Percentiles rank a stretch among this genome's conserved stretches.
These are phyloP conservation scores for Xestia c-nigrum DNA, from an alignment of 2,888 invertebrate species.

Conservation along the genomic window DNA sequence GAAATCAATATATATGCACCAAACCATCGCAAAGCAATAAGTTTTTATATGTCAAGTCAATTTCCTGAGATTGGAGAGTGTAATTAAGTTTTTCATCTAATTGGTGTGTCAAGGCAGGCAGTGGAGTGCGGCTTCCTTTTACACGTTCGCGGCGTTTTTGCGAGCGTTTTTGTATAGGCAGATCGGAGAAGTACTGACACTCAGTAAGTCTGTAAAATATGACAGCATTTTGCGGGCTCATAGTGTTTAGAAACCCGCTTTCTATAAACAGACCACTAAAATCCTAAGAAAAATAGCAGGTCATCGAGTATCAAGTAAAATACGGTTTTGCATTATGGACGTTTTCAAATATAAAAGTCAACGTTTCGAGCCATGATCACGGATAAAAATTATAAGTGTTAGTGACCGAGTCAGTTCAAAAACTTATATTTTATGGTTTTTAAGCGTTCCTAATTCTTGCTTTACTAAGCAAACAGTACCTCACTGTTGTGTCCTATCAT, in stretches of 20 bases:
- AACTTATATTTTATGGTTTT: background rate
- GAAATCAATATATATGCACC: conserved; percentile 39
- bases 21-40: conserved; percentile 50
- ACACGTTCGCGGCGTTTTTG: conserved; percentile 74
- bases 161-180: conserved; percentile 57
- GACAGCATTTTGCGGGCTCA: background rate
- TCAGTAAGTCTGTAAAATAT: conserved; percentile 31
- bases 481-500: background rate
- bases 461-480: background rate
- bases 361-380: no score
- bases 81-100: conserved; percentile 88
- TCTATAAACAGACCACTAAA: no score
- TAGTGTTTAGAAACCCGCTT: background rate
- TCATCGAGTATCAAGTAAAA: background rate
- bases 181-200: conserved; percentile 29
- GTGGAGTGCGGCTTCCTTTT: conserved; percentile 85
- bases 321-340: background rate
- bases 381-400: background rate
- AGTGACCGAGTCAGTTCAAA: background rate
- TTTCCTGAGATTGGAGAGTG: conserved; percentile 84
- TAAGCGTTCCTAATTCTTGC: background rate
- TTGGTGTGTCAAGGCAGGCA: conserved; percentile 86
- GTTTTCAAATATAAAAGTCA: background rate
- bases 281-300: no score
- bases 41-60: conserved; percentile 76